Base-by-base conservation (phyloP, 2,113 vertebrate genomes). In the Proterorhinus semilunaris region DNA sequence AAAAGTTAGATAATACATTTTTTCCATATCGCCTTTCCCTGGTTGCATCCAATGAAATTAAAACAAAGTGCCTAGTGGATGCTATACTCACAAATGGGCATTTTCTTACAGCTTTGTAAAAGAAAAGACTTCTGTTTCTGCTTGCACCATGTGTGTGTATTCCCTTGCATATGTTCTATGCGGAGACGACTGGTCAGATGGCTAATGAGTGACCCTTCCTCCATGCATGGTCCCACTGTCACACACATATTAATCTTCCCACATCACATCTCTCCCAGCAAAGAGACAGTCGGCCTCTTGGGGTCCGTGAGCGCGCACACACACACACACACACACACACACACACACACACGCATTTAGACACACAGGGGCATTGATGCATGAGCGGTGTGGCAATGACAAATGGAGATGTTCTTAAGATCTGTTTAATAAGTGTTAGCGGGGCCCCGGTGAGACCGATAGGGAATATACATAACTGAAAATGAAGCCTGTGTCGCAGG, bases 201-300 rank as follows among this genome's bases (percentile, higher is more conserved):
- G 80, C 80, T 90, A 89, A 89, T 87, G 87, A 85, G 81, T 86
- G 86, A 89, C 88, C 88, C 84, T 84, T 87, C 76, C 76, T 87
- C 80, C 74, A 70, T 87, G 75, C 87, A 84, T 86, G 87, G 80
- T 83, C 86, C 54, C 81, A 62, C 75, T 17, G 50, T 89, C 81
- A 78, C 79, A 87, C 85, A 64, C 65, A 66, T 87, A 90, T 90
- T 87, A 87, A 89, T 90, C 82, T 85, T 88, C 82, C 81, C 74
- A 72, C 78, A 83, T 85, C 77, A 85, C 47, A 62, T 59, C 62
- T 80, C 65, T 78, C 75, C 50, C 36, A 8, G 36, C 43, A 66
- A 73, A 68, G 69, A 4, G 75, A 88, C 87, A 87, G 80, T 62
- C 51, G 65, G 64, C 76, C 86, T 85, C 85, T 57, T 42, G 83